These are phyloP conservation scores for Lymantria dispar DNA, from an alignment of 2,888 invertebrate species.

Conservation along the genomic window DNA sequence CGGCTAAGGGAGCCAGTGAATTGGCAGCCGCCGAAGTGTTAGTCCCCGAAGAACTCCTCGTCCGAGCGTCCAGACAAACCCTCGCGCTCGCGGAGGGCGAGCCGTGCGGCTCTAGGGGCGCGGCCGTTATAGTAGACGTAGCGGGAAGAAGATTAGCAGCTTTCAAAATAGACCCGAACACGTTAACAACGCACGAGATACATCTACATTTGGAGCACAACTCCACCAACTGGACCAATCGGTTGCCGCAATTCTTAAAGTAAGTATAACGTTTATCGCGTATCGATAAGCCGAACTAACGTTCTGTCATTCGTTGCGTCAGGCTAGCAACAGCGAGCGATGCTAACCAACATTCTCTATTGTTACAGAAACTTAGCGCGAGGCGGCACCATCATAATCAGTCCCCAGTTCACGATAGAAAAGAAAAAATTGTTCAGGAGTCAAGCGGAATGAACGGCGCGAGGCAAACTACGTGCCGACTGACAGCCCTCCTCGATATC, in stretches of 20 bases:
- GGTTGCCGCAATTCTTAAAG: conserved; percentile 95
- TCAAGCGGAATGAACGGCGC: conserved; percentile 78
- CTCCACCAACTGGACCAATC: conserved; percentile 92
- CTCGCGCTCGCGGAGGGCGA: conserved; percentile 93
- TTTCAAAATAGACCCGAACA: conserved; percentile 92
- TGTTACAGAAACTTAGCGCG: conserved; percentile 89
- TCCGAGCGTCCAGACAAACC: conserved; percentile 90
- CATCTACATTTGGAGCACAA: conserved; percentile 94
- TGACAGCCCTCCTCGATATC: conserved; percentile 79
- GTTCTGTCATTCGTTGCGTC: conserved; percentile 7
- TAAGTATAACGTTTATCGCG: conserved; percentile 75
- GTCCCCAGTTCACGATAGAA: conserved; percentile 93
- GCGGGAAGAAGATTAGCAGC: conserved; percentile 90
- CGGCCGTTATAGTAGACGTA: conserved; percentile 92
- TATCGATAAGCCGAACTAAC: conserved; percentile 4
- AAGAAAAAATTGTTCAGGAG: conserved; percentile 96
- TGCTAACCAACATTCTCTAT: conserved; percentile 38
- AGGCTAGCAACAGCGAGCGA: conserved; percentile 16
- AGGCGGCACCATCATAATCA: conserved; percentile 93
- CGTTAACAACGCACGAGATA: conserved; percentile 95
- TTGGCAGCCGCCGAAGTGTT: conserved; percentile 92
- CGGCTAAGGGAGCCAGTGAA: conserved; percentile 89
- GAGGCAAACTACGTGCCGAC: conserved; percentile 69
- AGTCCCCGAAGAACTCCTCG: conserved; percentile 91
- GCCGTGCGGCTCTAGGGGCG: conserved; percentile 94